Evolutionary conservation across 2,113 vertebrate genomes (phyloP), one percentile per base, ranked within the genome.

Genomic region (Lasiurus borealis): DNA sequence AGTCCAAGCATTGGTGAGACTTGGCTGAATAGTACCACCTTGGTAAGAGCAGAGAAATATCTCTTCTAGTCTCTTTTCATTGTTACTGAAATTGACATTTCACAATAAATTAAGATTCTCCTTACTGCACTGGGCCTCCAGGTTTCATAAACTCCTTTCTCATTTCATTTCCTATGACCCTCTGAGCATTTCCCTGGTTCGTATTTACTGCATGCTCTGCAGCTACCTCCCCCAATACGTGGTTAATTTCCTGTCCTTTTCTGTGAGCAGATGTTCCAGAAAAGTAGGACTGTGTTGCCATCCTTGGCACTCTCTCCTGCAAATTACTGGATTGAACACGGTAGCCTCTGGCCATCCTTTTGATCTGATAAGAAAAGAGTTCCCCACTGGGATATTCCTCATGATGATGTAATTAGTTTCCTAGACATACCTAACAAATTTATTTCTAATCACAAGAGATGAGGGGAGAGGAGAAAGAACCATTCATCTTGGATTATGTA

Each of bases 341-440:
- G 96, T 96, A 96, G 93, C 96, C 44, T 31, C 92, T 86, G 72
- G 96, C 91, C 96, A 97, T 96, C 71, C 75, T 96, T 97, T 96
- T 95, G 94, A 97, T 96, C 88, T 90, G 83, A 86, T 97, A 97
- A 96, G 93, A 96, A 94, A 97, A 95, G 94, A 92, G 91, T 78
- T 89, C 62, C 96, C 93, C 91, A 93, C 95, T 85, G 93, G 88
- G 93, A 78, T 95, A 77, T 50, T 95, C 91, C 91, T 95, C 83
- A 29, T 92, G 95, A 97, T 97, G 92, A 91, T 95, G 77, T 88
- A 54, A 64, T 90, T 97, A 82, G 27, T 86, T 85, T 76, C 62
- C 52, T 59, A 46, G 88, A 89, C 95, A 95, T 88, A 71, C 71
- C 93, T 40, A 18, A 95, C 88, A 93, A 96, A 94, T 71, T 94